Base-by-base conservation (phyloP, 2,797 vertebrate genomes). In the Tapera naevia region DNA sequence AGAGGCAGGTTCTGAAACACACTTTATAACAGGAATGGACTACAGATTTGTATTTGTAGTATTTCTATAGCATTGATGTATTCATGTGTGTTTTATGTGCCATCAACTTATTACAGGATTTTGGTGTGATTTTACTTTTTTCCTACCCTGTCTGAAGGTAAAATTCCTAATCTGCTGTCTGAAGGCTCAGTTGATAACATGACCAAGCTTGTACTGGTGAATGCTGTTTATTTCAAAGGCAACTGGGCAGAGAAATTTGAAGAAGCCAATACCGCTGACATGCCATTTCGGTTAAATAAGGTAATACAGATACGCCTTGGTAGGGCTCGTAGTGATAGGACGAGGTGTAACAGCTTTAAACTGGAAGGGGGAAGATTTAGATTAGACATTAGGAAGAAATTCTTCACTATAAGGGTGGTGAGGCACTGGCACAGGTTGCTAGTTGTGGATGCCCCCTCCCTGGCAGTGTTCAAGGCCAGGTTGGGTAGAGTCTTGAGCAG, bases 201-300 rank as follows among this genome's bases (percentile, higher is more conserved):
- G 83, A 99, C 99, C 7, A 98, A 93, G 91, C 88, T 99, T 5
- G 98, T 98, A 82, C 95, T 99, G 64, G 98, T 99, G 91, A 99
- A 99, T 3, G 99, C 99, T 78, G 97, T 99, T 95, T 99, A 99
- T 96, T 99, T 99, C 97, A 99, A 99, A 96, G 99, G 98, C 2
- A 98, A 96, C 71, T 99, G 99, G 99, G 96, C 96, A 95, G 93
- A 98, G 39, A 97, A 97, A 60, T 99, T 99, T 91, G 37, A 96
- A 66, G 84, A 93, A 54, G 74, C 92, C 6, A 25, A 97, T 53
- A 99, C 99, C 27, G 95, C 92, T 30, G 96, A 99, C 75, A 97
- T 97, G 94, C 96, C 97, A 1, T 99, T 99, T 94, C 95, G 97
- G 83, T 50, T 99, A 94, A 99, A 96, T 87, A 94, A 98, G 98